A percentile compares a stretch with the other conserved stretches of the same genome.
These are phyloP conservation scores for Himalopsyche anomala DNA, from an alignment of 2,888 invertebrate genomes.

Conservation along the genomic window DNA sequence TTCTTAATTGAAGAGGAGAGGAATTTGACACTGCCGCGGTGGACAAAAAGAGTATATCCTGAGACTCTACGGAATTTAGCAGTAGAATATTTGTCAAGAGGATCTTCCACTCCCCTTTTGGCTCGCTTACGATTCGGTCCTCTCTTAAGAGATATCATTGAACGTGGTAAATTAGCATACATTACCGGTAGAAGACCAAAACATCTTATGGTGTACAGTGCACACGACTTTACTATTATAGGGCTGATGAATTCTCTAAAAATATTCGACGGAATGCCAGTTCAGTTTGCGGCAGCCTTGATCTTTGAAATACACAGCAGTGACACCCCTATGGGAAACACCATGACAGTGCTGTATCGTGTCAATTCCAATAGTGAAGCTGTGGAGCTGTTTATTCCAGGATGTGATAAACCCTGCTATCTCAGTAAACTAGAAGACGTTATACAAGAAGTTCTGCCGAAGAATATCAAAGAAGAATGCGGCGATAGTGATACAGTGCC, in stretches of 20 bases:
- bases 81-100: constrained; percentile 44
- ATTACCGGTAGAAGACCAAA: background rate
- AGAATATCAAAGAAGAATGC: constrained; percentile 56
- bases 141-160: constrained; percentile 55
- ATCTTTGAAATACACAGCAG: constrained; percentile 57
- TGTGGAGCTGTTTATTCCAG: background rate
- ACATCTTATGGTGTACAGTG: constrained; percentile 54
- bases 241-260: constrained; percentile 59
- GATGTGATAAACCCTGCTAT: constrained; percentile 55
- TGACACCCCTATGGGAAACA: constrained; percentile 5
- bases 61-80: constrained; percentile 57
- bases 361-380: constrained; percentile 49
- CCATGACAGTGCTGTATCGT: constrained; percentile 55
- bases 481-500: background rate
- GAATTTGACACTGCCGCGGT: constrained; percentile 52
- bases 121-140: constrained; percentile 56
- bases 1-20: constrained; percentile 56
- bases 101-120: constrained; percentile 48
- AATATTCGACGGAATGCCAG: constrained; percentile 54
- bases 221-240: constrained; percentile 59
- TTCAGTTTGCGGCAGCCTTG: constrained; percentile 59
- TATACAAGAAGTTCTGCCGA: constrained; percentile 49
- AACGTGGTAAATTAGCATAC: background rate
- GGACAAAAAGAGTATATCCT: constrained; percentile 57
- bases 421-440: constrained; percentile 48